These are phyloP conservation scores for Dryobota labecula DNA, from an alignment of 2,888 invertebrate species.

Conservation along the genomic window DNA sequence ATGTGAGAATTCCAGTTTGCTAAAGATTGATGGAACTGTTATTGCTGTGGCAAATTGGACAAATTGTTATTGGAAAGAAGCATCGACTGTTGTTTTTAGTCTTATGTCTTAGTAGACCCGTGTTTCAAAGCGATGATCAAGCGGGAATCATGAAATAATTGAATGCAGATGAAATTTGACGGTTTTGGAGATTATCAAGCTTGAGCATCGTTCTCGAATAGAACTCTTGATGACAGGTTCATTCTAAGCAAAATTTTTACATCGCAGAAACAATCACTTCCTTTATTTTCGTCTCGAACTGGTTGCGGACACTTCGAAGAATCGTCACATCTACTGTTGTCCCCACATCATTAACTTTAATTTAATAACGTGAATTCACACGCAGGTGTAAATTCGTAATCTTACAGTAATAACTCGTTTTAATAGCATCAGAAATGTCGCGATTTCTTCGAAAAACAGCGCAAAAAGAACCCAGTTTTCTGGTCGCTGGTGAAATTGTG, in stretches of 20 bases:
- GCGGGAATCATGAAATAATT: not conserved
- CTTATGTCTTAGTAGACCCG: not conserved
- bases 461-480: constrained; percentile 47
- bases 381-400: constrained; percentile 30
- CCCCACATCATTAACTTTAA: constrained; percentile 11
- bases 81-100: constrained; percentile 8
- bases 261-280: not conserved
- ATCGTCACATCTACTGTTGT: not conserved
- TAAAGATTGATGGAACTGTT: constrained; percentile 25
- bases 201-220: not conserved
- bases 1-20: constrained; percentile 17
- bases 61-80: not conserved
- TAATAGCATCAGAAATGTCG: constrained; percentile 40
- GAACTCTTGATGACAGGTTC: not conserved
- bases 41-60: constrained; percentile 13
- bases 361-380: constrained; percentile 24
- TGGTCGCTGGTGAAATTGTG: constrained; percentile 56
- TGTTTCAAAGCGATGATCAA: not conserved
- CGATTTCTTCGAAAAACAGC: constrained; percentile 36
- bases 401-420: constrained; percentile 36
- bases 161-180: not conserved
- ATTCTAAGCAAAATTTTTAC: constrained; percentile 2
- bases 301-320: constrained; percentile 24
- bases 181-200: not conserved
- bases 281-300: constrained; percentile 1